Evolutionary conservation across 2,797 vertebrate species (phyloP), one percentile per base, ranked within the genome.

Genomic region (Alauda arvensis): DNA sequence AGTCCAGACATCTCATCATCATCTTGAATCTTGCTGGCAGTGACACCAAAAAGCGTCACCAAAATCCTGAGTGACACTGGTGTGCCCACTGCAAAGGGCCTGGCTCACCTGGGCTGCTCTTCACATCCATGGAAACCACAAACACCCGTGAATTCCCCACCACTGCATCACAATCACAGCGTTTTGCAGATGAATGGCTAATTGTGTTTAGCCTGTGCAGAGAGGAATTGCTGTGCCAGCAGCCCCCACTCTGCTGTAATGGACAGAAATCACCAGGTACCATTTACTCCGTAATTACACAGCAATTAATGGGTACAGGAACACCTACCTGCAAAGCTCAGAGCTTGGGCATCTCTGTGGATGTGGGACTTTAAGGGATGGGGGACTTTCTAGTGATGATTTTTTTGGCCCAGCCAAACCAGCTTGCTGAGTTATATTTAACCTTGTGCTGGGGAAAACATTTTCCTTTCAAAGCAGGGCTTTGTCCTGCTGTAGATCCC

Each of bases 161-260:
- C 63, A 78, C 76, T 53, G 82, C 67, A 72, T 83, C 2, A 4
- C 61, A 77, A 90, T 85, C 86, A 80, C 72, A 63, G 52, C 9
- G 1, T n/a, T 74, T 84, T 60, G 68, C 42, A 71, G 81, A 75
- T 92, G 71, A 72, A 59, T 55, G 46, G 77, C 69, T 92, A 82
- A 92, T 90, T 67, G 62, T 33, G 55, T 88, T 92, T 88, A n/a
- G 70, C 48, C 94, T 92, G 74, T 74, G 89, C 67, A 70, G 66
- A 89, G 56, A 82, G 52, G 65, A 92, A 87, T 90, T 49, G 16
- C 55, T 0, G 1, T 40, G 76, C 55, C 34, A 67, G 81, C 68
- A 65, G 24, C 48, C 19, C 68, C 90, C 74, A 26, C 88, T 86
- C 67, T 21, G 34, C 70, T 2, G 3, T 67, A 87, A 91, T 81